These are phyloP conservation scores for Denticeps clupeoides DNA, from an alignment of 2,797 vertebrate genomes.

Conservation along the genomic window DNA sequence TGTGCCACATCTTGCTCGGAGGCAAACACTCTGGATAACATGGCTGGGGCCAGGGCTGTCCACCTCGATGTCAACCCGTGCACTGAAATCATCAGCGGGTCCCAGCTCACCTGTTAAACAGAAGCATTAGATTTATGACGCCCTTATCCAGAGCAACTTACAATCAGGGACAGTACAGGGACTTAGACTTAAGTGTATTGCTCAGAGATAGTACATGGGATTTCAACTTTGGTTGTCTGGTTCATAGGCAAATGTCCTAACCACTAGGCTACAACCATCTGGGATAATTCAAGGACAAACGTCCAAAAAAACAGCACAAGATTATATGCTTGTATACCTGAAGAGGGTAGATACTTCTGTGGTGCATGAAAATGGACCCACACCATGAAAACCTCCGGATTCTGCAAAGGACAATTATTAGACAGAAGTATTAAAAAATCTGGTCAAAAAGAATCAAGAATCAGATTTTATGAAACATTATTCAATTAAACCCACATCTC, in stretches of 20 bases:
- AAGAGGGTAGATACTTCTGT: constrained; percentile 57
- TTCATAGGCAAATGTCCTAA: no score
- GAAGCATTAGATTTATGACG: neutral
- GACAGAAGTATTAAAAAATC: neutral
- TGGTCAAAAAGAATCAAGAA: neutral
- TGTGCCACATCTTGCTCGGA: constrained; percentile 76
- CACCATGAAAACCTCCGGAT: constrained; percentile 70
- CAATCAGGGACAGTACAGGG: neutral
- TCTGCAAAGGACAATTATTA: constrained; percentile 51
- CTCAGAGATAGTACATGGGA: no score
- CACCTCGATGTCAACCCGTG: constrained; percentile 83
- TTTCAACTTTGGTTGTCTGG: no score
- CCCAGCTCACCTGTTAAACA: constrained; percentile 59
- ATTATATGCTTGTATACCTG: constrained; percentile 58
- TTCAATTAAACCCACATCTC: constrained; percentile 61
- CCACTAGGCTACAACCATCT: no score
- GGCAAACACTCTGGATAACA: constrained; percentile 71
- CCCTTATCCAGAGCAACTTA: neutral
- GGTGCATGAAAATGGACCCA: constrained; percentile 89
- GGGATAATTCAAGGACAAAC: neutral
- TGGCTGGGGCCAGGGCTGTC: constrained; percentile 80
- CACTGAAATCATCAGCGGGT: constrained; percentile 73
- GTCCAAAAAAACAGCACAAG: neutral
- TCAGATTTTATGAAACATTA: neutral
- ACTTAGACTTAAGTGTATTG: no score